Evolutionary conservation across 64 coral and sea anemone genomes (phyloP).

Genomic region (Anthopleura sola): DNA sequence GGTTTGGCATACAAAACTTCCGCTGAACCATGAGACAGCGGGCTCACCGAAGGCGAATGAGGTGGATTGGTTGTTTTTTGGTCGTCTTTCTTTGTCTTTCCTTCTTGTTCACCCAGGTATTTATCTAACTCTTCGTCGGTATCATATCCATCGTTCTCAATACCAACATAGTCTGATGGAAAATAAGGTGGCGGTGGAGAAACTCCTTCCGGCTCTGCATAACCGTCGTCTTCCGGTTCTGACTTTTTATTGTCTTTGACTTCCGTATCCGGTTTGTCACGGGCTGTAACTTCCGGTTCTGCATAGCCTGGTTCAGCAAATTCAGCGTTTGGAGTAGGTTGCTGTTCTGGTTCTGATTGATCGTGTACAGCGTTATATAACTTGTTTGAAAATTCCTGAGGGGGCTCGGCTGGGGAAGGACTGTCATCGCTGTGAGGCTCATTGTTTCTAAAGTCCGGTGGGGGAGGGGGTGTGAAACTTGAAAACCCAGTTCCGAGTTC

Average conservation of each 20-base stretch:
- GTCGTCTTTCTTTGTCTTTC: neutral
- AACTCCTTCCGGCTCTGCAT: neutral
- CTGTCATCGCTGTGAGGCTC: neutral
- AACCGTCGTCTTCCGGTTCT: neutral
- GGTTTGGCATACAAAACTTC: slow-evolving; percentile 55
- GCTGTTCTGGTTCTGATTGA: neutral
- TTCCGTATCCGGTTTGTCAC: neutral
- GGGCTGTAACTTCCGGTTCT: slow-evolving; percentile 11
- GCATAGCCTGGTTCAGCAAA: slow-evolving; percentile 18
- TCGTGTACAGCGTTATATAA: slow-evolving; percentile 36
- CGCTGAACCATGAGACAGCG: neutral
- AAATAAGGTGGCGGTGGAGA: neutral
- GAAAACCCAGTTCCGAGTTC: slow-evolving; percentile 74
- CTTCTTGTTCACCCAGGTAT: neutral
- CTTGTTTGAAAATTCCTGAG: slow-evolving; percentile 69
- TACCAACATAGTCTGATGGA: slow-evolving; percentile 22
- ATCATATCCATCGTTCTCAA: slow-evolving; percentile 44
- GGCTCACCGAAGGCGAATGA: neutral
- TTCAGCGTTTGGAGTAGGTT: neutral
- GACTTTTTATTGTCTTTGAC: neutral
- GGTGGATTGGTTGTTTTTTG: neutral
- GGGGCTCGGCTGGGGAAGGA: neutral
- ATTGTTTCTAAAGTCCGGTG: slow-evolving; percentile 36
- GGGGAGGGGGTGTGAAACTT: slow-evolving; percentile 74
- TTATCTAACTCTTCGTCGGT: slow-evolving; percentile 38